A percentile compares a stretch with the other conserved stretches of the same genome.
Conservation (phyloP, 2,113 vertebrate genomes). For the Gnathonemus echidnorhynchus region DNA sequence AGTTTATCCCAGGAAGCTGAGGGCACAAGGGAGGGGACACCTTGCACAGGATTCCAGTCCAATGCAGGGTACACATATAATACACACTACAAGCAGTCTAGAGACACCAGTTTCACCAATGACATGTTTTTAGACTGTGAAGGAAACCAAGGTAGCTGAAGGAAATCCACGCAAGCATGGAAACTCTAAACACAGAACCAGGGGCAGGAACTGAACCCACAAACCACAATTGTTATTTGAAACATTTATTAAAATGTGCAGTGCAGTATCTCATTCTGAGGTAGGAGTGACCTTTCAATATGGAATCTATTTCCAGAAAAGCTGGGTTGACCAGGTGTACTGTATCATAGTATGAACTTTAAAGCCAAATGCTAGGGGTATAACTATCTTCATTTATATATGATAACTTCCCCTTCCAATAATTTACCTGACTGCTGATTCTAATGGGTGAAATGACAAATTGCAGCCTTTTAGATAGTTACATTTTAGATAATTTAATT, state of each 20-base stretch:
- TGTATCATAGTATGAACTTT: background rate
- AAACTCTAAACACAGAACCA: background rate
- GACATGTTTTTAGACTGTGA: background rate
- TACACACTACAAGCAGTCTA: background rate
- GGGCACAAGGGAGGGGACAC: background rate
- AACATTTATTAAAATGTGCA: background rate
- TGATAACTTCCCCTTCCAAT: background rate
- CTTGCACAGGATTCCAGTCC: background rate
- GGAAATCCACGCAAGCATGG: background rate
- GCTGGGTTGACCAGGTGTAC: background rate
- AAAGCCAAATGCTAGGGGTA: background rate
- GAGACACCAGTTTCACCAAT: background rate
- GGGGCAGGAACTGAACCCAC: background rate
- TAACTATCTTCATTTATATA: background rate
- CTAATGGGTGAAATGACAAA: background rate
- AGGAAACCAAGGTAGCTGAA: background rate
- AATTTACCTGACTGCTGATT: background rate
- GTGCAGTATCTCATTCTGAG: background rate
- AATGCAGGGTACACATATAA: background rate
- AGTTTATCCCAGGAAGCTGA: background rate
- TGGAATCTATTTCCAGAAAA: background rate
- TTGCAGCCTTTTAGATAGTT: background rate
- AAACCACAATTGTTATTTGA: background rate
- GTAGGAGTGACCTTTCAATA: background rate
- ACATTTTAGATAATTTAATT: background rate